Percentiles rank a stretch among this genome's conserved stretches.
phyloP scores from a whole-genome alignment of 2,888 invertebrate species.

The Phrixothrix hirtus region DNA sequence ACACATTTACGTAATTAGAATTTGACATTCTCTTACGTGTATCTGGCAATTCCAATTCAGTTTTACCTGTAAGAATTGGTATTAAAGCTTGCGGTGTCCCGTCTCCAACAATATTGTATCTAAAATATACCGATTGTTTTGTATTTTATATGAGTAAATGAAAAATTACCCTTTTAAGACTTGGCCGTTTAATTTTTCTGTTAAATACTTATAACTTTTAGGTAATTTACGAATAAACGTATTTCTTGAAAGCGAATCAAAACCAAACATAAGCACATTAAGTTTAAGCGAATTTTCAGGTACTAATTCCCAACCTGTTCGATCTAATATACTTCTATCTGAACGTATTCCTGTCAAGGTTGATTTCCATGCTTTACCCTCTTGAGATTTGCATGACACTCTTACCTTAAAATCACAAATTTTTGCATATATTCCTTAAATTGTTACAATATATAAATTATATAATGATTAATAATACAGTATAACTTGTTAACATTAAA shows the following conservation, averaged over 20 bases:
- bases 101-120: constrained; percentile 81
- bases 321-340: constrained; percentile 55
- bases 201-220: constrained; percentile 71
- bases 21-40: constrained; percentile 70
- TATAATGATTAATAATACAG: too few species aligned
- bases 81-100: constrained; percentile 87
- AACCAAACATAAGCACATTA: constrained; percentile 83
- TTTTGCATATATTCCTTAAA: too few species aligned
- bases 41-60: constrained; percentile 86
- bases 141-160: not conserved
- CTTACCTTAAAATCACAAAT: constrained; percentile 59
- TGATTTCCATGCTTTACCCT: constrained; percentile 66
- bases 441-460: too few species aligned
- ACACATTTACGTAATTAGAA: constrained; percentile 71
- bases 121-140: constrained; percentile 33
- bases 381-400: constrained; percentile 64
- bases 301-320: constrained; percentile 58
- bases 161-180: constrained; percentile 67
- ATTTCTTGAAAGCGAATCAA: constrained; percentile 85
- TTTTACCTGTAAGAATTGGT: constrained; percentile 83
- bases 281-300: constrained; percentile 58
- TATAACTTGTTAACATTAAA: constrained; percentile 1
- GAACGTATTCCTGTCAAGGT: constrained; percentile 66
- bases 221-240: constrained; percentile 80
- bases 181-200: constrained; percentile 63